Percentiles rank a stretch among this genome's conserved stretches.
phyloP scores from a whole-genome alignment of 2,888 invertebrate genomes.

The Metellina segmentata region DNA sequence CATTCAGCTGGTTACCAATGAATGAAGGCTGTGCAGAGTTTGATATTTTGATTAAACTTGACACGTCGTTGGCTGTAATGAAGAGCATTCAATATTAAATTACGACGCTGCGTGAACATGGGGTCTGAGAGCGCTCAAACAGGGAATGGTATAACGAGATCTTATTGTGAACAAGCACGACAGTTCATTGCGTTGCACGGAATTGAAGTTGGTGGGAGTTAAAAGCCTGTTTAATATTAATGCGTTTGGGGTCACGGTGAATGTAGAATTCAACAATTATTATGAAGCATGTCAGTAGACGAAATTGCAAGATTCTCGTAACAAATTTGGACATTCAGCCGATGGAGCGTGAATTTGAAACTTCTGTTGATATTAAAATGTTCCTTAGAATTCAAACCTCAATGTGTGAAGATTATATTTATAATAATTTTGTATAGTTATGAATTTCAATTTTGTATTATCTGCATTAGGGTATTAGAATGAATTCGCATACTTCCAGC shows the following conservation, averaged over 20 bases:
- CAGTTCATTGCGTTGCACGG: neutral
- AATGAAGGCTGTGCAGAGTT: neutral
- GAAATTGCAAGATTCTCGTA: too few species aligned
- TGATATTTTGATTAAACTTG: constrained; percentile 10
- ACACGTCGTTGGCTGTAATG: neutral
- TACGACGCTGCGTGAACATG: neutral
- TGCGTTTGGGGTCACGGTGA: neutral
- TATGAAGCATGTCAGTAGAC: too few species aligned
- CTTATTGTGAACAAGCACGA: neutral
- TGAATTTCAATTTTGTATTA: too few species aligned
- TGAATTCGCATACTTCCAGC: too few species aligned
- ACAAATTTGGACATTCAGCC: too few species aligned
- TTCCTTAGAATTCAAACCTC: too few species aligned
- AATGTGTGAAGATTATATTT: too few species aligned
- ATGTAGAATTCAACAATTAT: too few species aligned
- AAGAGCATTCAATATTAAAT: constrained; percentile 23
- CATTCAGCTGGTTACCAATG: neutral
- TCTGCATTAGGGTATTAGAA: too few species aligned
- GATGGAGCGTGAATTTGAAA: too few species aligned
- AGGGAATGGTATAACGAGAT: neutral
- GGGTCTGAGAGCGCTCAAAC: neutral
- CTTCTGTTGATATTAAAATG: too few species aligned
- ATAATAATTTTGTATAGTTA: too few species aligned
- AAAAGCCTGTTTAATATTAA: neutral
- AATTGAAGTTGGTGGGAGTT: neutral